phyloP scores from a whole-genome alignment of 2,797 vertebrate species.

The Tenualosa ilisha region DNA sequence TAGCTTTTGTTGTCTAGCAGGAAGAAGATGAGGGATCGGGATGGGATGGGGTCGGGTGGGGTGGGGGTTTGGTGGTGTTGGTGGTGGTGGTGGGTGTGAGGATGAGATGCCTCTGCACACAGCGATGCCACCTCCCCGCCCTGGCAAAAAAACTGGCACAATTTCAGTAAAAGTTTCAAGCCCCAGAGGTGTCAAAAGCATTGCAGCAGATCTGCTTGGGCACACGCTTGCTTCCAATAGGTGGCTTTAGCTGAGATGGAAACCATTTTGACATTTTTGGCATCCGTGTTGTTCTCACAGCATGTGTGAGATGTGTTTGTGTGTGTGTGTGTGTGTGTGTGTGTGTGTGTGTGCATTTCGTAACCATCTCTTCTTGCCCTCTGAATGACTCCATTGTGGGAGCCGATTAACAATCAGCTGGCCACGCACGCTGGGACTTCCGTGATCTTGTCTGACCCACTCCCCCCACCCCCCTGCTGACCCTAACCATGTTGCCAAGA shows the following conservation, averaged over 20 bases:
- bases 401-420: conserved; percentile 19
- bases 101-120: not conserved
- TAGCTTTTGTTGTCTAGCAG: conserved; percentile 20
- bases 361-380: not conserved
- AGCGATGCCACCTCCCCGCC: not conserved
- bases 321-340: not conserved
- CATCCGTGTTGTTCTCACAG: not conserved
- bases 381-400: conserved; percentile 16
- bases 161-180: not conserved
- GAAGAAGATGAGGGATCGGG: conserved; percentile 4
- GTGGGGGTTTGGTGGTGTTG: not conserved
- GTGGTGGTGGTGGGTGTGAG: not conserved
- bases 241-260: not conserved
- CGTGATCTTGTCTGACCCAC: conserved; percentile 4
- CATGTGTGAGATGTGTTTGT: not conserved
- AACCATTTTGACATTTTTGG: not conserved
- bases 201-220: not conserved
- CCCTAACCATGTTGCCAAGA: conserved; percentile 17
- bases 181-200: not conserved
- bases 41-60: not conserved
- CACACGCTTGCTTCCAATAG: not conserved
- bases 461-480: not conserved
- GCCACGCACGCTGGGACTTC: not conserved
- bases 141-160: not conserved
- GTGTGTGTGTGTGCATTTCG: not conserved